phyloP scores from a whole-genome alignment of 2,888 invertebrate genomes.

The Drosophila maculinotata region DNA sequence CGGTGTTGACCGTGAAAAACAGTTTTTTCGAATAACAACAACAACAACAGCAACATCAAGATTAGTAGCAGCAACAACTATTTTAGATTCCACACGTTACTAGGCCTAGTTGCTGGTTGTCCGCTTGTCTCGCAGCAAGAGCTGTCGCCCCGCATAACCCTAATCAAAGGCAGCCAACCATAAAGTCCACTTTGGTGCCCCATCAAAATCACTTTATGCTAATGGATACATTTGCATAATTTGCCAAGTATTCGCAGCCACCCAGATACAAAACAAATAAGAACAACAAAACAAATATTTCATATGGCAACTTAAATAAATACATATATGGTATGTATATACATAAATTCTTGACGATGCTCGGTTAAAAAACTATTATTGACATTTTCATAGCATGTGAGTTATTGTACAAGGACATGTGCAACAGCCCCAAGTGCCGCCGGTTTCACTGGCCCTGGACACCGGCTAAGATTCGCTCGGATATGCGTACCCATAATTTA shows the following conservation, averaged over 20 bases:
- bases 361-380: constrained; percentile 74
- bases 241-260: constrained; percentile 45
- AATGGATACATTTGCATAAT: constrained; percentile 77
- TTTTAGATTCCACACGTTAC: not conserved
- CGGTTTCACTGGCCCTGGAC: too few species aligned
- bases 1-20: constrained; percentile 55
- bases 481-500: constrained; percentile 44
- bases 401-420: constrained; percentile 76
- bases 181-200: constrained; percentile 78
- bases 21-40: constrained; percentile 8
- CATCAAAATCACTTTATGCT: constrained; percentile 80
- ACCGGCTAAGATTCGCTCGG: constrained; percentile 15
- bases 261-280: not conserved
- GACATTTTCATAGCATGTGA: constrained; percentile 71
- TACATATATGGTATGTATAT: constrained; percentile 5
- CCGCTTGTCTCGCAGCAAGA: too few species aligned
- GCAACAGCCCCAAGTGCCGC: constrained; percentile 33
- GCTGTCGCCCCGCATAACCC: constrained; percentile 64
- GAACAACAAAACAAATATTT: constrained; percentile 34
- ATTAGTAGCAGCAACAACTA: constrained; percentile 4
- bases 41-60: not conserved
- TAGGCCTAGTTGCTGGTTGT: constrained; percentile 5
- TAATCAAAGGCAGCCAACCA: constrained; percentile 75
- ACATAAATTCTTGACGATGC: constrained; percentile 44
- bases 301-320: constrained; percentile 51